These are phyloP conservation scores for Epinephelus fuscoguttatus DNA, from an alignment of 2,113 vertebrate genomes.

Conservation along the genomic window DNA sequence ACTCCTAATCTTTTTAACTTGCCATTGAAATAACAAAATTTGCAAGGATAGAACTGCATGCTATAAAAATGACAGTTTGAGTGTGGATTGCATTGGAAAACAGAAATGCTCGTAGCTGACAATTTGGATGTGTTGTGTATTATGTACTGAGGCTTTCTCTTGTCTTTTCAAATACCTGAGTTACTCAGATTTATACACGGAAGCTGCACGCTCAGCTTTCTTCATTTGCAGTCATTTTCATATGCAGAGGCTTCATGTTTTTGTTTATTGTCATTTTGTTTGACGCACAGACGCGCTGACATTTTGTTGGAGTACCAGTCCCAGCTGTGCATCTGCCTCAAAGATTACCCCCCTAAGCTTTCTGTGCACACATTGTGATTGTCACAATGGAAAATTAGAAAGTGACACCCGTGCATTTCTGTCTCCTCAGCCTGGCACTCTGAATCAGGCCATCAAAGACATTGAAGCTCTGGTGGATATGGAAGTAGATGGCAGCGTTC, in stretches of 20 bases:
- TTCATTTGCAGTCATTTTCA: slow-evolving; percentile 55
- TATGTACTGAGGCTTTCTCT: slow-evolving; percentile 6
- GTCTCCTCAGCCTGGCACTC: slow-evolving; percentile 81
- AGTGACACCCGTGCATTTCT: slow-evolving; percentile 66
- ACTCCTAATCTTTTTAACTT: slow-evolving; percentile 51
- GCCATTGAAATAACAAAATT: slow-evolving; percentile 46
- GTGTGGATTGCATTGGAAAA: neutral
- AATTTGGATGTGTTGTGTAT: slow-evolving; percentile 15
- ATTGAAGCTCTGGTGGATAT: slow-evolving; percentile 73
- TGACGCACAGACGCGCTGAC: slow-evolving; percentile 52
- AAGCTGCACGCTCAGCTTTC: slow-evolving; percentile 41
- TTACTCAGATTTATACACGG: slow-evolving; percentile 30
- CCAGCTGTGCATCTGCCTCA: slow-evolving; percentile 52
- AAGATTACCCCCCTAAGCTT: slow-evolving; percentile 57
- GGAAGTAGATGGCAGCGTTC: slow-evolving; percentile 80
- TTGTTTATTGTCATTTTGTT: slow-evolving; percentile 60
- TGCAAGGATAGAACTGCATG: neutral
- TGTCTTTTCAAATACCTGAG: slow-evolving; percentile 28
- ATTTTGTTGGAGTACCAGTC: slow-evolving; percentile 51
- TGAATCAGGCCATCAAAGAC: slow-evolving; percentile 87
- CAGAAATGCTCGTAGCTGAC: slow-evolving; percentile 14
- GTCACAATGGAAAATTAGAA: slow-evolving; percentile 60
- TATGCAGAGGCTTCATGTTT: slow-evolving; percentile 28
- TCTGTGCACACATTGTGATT: slow-evolving; percentile 47
- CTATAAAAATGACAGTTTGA: neutral